These are phyloP conservation scores for Trichogramma pretiosum DNA, from an alignment of 1,140 invertebrate species.

Conservation along the genomic window DNA sequence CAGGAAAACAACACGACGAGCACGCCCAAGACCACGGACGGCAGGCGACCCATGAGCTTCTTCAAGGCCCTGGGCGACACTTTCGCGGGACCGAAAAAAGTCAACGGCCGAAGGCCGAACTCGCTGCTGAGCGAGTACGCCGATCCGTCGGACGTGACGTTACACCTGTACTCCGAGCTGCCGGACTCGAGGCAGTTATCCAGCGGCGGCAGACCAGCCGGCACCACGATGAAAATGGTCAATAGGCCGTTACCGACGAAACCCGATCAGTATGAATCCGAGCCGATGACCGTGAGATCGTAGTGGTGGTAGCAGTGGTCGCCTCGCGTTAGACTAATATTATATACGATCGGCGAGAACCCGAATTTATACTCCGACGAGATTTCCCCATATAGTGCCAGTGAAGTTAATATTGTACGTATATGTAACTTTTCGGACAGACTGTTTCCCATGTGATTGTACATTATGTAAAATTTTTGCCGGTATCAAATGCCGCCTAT, in stretches of 20 bases:
- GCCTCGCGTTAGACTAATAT: no score
- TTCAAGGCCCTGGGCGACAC: slow-evolving; percentile 39
- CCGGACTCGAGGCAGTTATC: slow-evolving; percentile 39
- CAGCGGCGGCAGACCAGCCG: no score
- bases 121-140: slow-evolving; percentile 60
- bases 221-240: slow-evolving; percentile 48
- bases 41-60: slow-evolving; percentile 34
- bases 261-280: slow-evolving; percentile 47
- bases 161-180: slow-evolving; percentile 66
- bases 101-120: slow-evolving; percentile 44
- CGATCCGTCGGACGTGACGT: slow-evolving; percentile 57
- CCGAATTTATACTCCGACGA: no score
- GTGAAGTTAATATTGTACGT: no score
- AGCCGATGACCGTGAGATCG: neutral
- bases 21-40: slow-evolving; percentile 6
- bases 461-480: no score
- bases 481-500: no score
- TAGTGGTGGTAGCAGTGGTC: no score
- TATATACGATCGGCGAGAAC: no score
- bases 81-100: slow-evolving; percentile 27
- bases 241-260: slow-evolving; percentile 61
- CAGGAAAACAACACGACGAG: slow-evolving; percentile 1
- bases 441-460: no score
- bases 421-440: no score
- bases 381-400: no score